These are phyloP conservation scores for Torymus auratus DNA, from an alignment of 2,888 invertebrate species.

Conservation along the genomic window DNA sequence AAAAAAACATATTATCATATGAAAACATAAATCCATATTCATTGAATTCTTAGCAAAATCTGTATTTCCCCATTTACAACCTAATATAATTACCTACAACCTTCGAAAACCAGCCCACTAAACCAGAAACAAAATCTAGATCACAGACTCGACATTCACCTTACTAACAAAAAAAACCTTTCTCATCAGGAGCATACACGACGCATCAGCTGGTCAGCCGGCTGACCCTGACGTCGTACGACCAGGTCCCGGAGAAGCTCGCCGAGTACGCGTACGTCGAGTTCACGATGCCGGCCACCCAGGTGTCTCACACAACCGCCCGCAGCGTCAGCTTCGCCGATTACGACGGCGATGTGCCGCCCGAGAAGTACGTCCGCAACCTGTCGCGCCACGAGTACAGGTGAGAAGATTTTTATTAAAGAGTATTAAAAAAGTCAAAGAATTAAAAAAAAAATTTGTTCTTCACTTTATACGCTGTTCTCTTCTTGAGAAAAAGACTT, in stretches of 20 bases:
- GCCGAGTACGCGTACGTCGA: constrained; percentile 93
- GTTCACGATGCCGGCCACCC: constrained; percentile 99
- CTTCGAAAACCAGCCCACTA: no score
- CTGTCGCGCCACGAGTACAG: constrained; percentile 96
- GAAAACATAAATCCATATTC: no score
- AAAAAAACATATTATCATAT: no score
- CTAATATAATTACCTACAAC: no score
- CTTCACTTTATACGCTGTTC: no score
- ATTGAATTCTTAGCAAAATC: no score
- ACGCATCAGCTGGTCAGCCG: constrained; percentile 96
- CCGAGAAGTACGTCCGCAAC: constrained; percentile 98
- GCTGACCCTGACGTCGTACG: constrained; percentile 97
- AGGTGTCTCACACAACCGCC: constrained; percentile 95
- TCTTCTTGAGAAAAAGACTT: no score
- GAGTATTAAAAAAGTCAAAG: no score
- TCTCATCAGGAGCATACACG: constrained; percentile 92
- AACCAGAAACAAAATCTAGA: no score
- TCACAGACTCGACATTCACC: no score
- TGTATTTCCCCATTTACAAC: no score
- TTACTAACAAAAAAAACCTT: no score
- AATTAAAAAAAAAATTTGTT: not conserved
- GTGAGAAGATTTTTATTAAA: constrained; percentile 74
- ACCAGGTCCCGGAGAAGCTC: constrained; percentile 96
- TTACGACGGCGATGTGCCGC: constrained; percentile 91
- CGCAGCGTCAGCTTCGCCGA: constrained; percentile 94